Percentiles rank a stretch among this genome's conserved stretches.
These are phyloP conservation scores for Ardeotis arabs DNA, from an alignment of 2,113 vertebrate genomes.

Conservation along the genomic window DNA sequence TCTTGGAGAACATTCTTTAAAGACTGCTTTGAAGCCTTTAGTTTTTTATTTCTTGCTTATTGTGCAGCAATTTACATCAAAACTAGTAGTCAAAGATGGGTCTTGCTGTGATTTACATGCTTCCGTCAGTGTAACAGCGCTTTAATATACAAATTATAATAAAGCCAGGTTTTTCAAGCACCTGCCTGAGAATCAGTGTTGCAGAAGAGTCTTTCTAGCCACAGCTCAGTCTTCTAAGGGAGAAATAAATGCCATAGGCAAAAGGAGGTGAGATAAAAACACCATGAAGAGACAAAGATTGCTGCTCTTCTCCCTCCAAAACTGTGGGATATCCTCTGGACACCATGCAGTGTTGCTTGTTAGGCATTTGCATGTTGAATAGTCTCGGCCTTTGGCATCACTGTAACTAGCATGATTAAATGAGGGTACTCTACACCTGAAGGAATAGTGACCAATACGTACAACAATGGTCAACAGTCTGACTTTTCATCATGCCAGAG, in stretches of 20 bases:
- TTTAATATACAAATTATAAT: conserved; percentile 4
- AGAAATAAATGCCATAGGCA: background rate
- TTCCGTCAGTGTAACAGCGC: background rate
- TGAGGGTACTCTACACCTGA: background rate
- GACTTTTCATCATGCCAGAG: background rate
- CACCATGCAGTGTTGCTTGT: background rate
- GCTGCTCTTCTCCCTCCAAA: background rate
- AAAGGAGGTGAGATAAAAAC: background rate
- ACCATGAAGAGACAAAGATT: background rate
- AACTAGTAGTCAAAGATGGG: background rate
- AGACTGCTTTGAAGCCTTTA: background rate
- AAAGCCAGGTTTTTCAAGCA: background rate
- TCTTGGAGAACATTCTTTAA: background rate
- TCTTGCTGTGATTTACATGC: conserved; percentile 1
- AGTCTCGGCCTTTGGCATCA: background rate
- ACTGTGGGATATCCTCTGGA: background rate
- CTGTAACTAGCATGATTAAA: background rate
- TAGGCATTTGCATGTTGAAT: background rate
- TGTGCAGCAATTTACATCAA: conserved; percentile 3
- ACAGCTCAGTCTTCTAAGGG: background rate
- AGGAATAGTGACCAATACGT: background rate
- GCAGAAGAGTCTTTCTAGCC: background rate
- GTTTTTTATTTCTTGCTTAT: background rate
- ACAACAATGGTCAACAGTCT: background rate
- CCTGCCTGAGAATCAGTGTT: background rate